Evolutionary conservation across 2,113 vertebrate genomes (phyloP).

Genomic region (Pyrgilauda ruficollis): DNA sequence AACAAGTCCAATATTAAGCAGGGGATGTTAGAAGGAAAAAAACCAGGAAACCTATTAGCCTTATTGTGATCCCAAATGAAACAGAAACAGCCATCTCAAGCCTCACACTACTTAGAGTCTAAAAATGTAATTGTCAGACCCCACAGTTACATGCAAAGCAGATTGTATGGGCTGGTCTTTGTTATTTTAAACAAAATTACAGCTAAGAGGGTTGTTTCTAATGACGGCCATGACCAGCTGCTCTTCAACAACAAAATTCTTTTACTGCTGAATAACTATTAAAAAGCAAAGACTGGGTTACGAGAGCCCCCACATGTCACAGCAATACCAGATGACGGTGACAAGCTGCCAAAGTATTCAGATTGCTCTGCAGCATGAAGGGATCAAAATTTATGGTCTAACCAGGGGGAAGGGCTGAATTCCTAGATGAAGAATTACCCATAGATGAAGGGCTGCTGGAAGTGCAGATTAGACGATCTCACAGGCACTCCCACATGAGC

Average conservation of each 20-base stretch:
- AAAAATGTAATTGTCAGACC: slow-evolving; percentile 9
- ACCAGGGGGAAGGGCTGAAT: neutral
- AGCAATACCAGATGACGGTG: neutral
- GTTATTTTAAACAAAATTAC: slow-evolving; percentile 15
- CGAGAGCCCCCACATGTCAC: neutral
- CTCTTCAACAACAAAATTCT: neutral
- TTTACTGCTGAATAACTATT: neutral
- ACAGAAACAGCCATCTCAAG: neutral
- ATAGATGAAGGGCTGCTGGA: neutral
- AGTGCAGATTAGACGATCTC: neutral
- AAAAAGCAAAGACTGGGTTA: neutral
- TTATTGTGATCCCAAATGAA: slow-evolving; percentile 3
- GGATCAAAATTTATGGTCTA: neutral
- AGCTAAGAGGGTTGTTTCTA: neutral
- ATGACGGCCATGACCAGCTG: neutral
- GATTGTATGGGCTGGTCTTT: neutral
- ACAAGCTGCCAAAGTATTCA: neutral
- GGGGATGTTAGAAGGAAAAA: neutral
- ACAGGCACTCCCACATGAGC: neutral
- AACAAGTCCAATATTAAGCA: neutral
- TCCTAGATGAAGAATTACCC: neutral
- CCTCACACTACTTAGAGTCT: slow-evolving; percentile 11
- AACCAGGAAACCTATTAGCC: neutral
- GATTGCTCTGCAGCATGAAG: neutral
- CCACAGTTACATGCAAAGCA: neutral